Evolutionary conservation across 2,797 vertebrate species (phyloP).

Genomic region (Tamandua tetradactyla): DNA sequence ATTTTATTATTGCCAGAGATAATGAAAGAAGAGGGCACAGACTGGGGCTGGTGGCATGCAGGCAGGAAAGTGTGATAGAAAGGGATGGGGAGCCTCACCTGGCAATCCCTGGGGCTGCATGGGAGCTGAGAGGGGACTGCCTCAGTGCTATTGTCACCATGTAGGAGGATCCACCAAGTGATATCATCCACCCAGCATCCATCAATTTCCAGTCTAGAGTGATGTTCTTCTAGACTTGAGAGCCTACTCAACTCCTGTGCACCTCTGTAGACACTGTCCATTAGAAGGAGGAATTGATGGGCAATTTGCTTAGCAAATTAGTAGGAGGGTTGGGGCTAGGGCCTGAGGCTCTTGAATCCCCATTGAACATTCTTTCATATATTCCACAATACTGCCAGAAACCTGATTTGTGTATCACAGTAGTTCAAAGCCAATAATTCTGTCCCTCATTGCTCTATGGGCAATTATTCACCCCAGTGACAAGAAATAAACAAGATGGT

Average conservation of each 20-base stretch:
- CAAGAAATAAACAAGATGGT: slow-evolving; percentile 54
- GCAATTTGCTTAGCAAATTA: neutral
- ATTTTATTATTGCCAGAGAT: neutral
- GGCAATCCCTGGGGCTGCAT: neutral
- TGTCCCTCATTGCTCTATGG: neutral
- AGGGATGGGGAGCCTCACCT: neutral
- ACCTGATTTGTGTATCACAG: neutral
- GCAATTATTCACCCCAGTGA: slow-evolving; percentile 19
- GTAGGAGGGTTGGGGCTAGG: neutral
- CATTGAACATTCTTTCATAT: neutral
- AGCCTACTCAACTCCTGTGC: neutral
- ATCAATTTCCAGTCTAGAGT: neutral
- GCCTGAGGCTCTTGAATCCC: neutral
- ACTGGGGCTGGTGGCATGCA: neutral
- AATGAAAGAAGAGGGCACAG: neutral
- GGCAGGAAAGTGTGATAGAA: neutral
- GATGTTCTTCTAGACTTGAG: neutral
- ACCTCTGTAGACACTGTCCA: too few species aligned
- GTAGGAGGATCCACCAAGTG: neutral
- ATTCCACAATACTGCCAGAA: neutral
- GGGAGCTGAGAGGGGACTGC: neutral
- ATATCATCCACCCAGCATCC: too few species aligned
- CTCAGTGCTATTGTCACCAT: neutral
- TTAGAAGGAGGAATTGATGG: neutral
- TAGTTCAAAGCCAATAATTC: neutral